A percentile compares a stretch with the other conserved stretches of the same genome.
phyloP scores from a whole-genome alignment of 2,888 invertebrate genomes.

The Pharmacophagus antenor region DNA sequence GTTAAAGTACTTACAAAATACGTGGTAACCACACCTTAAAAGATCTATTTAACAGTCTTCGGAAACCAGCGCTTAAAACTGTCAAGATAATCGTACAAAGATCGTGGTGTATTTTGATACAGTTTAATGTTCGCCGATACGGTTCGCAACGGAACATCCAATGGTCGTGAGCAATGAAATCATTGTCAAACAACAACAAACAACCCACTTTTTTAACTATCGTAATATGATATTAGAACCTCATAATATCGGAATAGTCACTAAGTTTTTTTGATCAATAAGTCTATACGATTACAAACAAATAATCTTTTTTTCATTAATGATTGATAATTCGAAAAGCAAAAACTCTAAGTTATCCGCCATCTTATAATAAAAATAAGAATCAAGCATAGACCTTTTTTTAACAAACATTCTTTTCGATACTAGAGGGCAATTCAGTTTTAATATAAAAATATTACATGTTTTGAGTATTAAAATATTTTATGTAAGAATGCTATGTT shows the following conservation, averaged over 20 bases:
- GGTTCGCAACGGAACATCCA: slow-evolving; percentile 4
- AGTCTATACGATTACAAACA: background rate
- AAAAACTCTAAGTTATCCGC: background rate
- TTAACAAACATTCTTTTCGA: background rate
- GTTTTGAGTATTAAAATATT: background rate
- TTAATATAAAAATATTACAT: background rate
- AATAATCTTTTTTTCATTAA: no score
- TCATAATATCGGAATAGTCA: background rate
- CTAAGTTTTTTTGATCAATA: background rate
- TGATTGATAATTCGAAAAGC: background rate
- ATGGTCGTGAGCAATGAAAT: background rate
- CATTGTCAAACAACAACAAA: background rate
- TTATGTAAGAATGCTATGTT: background rate
- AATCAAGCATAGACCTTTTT: background rate
- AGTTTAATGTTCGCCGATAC: slow-evolving; percentile 3
- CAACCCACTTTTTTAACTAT: background rate
- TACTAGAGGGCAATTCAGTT: background rate
- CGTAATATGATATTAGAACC: background rate
- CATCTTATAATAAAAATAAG: background rate
- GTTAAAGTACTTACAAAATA: background rate
- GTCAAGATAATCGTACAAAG: slow-evolving; percentile 7
- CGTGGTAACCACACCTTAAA: background rate
- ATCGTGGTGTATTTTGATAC: slow-evolving; percentile 14
- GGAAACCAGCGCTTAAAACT: slow-evolving; percentile 9
- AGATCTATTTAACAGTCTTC: slow-evolving; percentile 2